These are phyloP conservation scores for Halichoeres trimaculatus DNA, from an alignment of 2,113 vertebrate species.

Conservation along the genomic window DNA sequence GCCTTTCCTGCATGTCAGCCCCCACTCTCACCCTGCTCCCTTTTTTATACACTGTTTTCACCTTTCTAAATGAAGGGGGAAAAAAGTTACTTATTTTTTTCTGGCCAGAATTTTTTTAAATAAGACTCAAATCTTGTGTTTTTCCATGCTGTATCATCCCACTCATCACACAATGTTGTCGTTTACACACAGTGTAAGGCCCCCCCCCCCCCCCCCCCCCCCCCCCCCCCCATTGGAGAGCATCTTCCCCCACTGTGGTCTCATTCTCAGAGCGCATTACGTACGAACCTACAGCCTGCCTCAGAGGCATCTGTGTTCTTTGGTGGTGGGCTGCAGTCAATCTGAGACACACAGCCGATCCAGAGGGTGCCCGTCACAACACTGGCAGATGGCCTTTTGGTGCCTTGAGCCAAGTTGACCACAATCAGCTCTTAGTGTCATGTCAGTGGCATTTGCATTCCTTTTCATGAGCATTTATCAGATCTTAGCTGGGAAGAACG, in stretches of 20 bases:
- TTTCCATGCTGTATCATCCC: not conserved
- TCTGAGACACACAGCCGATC: slow-evolving; percentile 33
- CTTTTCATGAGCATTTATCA: slow-evolving; percentile 6
- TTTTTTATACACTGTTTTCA: too few species aligned
- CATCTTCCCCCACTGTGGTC: slow-evolving; percentile 27
- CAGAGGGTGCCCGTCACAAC: slow-evolving; percentile 60
- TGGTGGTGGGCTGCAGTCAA: slow-evolving; percentile 30
- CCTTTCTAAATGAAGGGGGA: too few species aligned
- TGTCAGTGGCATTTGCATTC: slow-evolving; percentile 39
- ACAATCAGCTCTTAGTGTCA: slow-evolving; percentile 64
- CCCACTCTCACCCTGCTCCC: too few species aligned
- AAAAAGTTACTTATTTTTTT: too few species aligned
- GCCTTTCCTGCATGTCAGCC: too few species aligned
- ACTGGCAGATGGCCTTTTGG: slow-evolving; percentile 66
- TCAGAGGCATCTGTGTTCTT: slow-evolving; percentile 58
- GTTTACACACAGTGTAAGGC: not conserved
- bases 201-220: too few species aligned
- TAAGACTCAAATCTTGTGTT: not conserved
- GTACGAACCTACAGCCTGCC: slow-evolving; percentile 17
- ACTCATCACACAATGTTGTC: not conserved
- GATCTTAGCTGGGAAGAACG: slow-evolving; percentile 6
- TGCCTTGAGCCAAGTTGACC: slow-evolving; percentile 42
- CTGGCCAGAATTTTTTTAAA: not conserved
- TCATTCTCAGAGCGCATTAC: slow-evolving; percentile 39
- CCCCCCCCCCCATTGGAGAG: not conserved